Base-by-base conservation (phyloP, 2,797 vertebrate genomes). In the Phyllotis vaccarum region DNA sequence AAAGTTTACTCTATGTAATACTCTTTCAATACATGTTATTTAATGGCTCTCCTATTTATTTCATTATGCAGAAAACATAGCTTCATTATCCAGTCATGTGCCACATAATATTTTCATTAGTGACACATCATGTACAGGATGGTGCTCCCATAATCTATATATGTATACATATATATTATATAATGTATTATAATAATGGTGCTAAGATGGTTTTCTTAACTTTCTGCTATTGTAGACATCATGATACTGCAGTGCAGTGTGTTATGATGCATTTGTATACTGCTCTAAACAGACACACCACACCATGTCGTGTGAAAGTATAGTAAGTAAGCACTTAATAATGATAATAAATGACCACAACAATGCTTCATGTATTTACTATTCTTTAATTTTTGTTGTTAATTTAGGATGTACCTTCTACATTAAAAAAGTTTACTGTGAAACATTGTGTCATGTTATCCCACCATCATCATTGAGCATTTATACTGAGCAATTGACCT, bases 1-100 rank as follows among this genome's bases (percentile, higher is more conserved):
- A 70, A 86, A 88, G 21, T 54, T 52, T 17, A 89, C 24, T 89
- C 24, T 90, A 58, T 72, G 3, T 37, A 88, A 60, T 11, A 79
- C 0, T 49, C 56, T 78, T 91, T 90, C 40, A 81, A 34, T 72
- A 92, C 64, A 68, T 80, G 27, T 80, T 89, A 54, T 62, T 85
- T 58, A 95, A 78, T 70, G 49, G 5, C 3, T 60, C 9, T 90
- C 94, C 87, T 91, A 40, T 54, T 83, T 94, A 64, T 79, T 83
- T 14, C 54, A 17, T 91, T 75, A 76, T 83, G 24, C 2, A 92
- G 49, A 86, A 89, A 40, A 22, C 46, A 64, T 29, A 74, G 60
- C 1, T 83, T 86, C 91, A 37, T 82, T 86, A n/a, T 78, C 16
- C 29, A 22, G 29, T 83, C 58, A 22, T 46, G 37, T 43, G 79